Evolutionary conservation across 2,888 invertebrate genomes (phyloP), one percentile per base, ranked within the genome.

Genomic region (Rhamnusium bicolor): DNA sequence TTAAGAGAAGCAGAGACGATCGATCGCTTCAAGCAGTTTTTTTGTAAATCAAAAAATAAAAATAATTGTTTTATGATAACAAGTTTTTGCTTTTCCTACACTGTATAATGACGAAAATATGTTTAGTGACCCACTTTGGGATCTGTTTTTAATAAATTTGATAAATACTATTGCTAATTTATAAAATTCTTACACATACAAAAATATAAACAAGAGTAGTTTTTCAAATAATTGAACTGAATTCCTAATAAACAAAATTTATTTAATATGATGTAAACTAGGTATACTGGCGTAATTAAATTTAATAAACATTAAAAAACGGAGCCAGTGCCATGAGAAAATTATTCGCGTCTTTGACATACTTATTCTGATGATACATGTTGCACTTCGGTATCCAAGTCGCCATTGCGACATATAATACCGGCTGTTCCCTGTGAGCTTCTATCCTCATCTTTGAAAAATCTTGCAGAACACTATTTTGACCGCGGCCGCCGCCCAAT

Each of bases 361-460:
- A 71, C 74, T 74, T 71, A 68, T 71, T 66, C 47, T 69, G 69
- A 53, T 76, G 76, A 70, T 78, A 76, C 85, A 87, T 86, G 83
- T 88, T 88, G 84, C 89, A 94, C 89, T 94, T 94, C 86, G 94
- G 93, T 85, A 93, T 93, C 94, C 94, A 94, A 83, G 93, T 93
- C 88, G 91, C 90, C 86, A 93, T 91, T 73, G 93, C 92, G 82
- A 93, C 91, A 88, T 94, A 94, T 77, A 94, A 91, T 80, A 93
- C 92, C 67, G 94, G 93, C 85, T 91, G 90, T 84, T 91, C 91
- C 62, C 90, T 88, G 46, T 89, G 87, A 80, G 90, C 89, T 60
- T 91, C 82, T 88, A 90, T 81, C 58, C 90, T 90, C 82, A 92
- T 90, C 82, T 91, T 87, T 63, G 91, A 91, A 85, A 92, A 91